phyloP scores from a whole-genome alignment of 2,888 invertebrate genomes.

The Resseliella maxima region DNA sequence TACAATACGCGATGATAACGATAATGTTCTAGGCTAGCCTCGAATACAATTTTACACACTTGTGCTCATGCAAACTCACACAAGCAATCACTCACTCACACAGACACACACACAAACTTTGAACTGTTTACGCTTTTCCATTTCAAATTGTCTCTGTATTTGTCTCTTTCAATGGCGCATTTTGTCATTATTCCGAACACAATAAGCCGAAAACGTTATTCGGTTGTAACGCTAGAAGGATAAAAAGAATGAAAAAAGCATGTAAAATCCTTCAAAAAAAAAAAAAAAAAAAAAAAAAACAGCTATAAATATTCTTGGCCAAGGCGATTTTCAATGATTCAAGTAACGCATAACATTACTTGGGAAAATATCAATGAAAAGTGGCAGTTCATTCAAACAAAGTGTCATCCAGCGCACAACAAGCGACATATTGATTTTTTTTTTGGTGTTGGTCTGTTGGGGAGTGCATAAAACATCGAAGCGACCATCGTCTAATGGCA shows the following conservation, averaged over 20 bases:
- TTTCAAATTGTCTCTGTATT: neutral
- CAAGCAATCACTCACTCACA: no score
- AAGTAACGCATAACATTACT: neutral
- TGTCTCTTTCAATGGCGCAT: neutral
- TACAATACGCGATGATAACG: constrained; percentile 26
- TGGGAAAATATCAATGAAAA: constrained; percentile 2
- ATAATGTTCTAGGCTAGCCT: constrained; percentile 6
- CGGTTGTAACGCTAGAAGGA: neutral
- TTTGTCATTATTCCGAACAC: neutral
- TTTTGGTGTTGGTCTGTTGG: no score
- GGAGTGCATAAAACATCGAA: constrained; percentile 4
- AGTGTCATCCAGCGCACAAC: constrained; percentile 6
- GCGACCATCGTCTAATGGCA: constrained; percentile 39
- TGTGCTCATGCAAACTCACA: constrained; percentile 8
- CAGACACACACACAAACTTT: neutral
- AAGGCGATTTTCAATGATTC: constrained; percentile 16
- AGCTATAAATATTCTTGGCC: neutral
- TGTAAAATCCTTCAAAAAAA: neutral
- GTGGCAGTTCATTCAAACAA: neutral
- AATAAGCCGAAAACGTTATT: neutral
- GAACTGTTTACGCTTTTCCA: neutral
- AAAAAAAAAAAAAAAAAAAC: neutral
- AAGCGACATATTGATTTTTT: constrained; percentile 47
- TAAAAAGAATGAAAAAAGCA: neutral
- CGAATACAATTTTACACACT: constrained; percentile 39